These are phyloP conservation scores for Siniperca chuatsi DNA, from an alignment of 2,113 vertebrate species.

Conservation along the genomic window DNA sequence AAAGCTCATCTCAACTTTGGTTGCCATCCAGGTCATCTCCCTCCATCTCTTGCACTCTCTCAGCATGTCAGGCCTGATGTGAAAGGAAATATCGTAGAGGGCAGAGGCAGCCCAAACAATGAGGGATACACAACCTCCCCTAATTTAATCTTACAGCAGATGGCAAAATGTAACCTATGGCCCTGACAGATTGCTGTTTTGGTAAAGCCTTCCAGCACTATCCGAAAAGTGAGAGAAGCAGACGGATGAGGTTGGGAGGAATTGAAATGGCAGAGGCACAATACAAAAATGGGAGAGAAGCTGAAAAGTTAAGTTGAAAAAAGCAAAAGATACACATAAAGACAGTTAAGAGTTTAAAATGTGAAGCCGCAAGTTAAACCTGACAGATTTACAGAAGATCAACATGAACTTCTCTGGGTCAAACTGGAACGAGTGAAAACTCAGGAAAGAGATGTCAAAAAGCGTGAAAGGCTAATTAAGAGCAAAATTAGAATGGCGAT, in stretches of 20 bases:
- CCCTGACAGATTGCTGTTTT: constrained; percentile 85
- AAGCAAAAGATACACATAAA: background rate
- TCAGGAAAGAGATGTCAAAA: constrained; percentile 63
- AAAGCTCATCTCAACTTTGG: constrained; percentile 67
- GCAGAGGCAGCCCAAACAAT: constrained; percentile 78
- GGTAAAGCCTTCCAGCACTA: constrained; percentile 78
- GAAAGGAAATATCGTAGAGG: constrained; percentile 65
- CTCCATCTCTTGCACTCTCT: constrained; percentile 40
- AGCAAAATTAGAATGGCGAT: constrained; percentile 33
- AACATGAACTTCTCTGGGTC: constrained; percentile 63
- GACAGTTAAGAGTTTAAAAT: constrained; percentile 37
- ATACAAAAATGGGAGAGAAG: constrained; percentile 42
- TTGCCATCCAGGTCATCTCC: constrained; percentile 60
- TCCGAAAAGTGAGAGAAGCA: constrained; percentile 51
- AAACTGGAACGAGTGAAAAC: constrained; percentile 33
- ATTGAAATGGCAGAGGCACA: constrained; percentile 33
- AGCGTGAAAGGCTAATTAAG: constrained; percentile 69
- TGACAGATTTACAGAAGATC: constrained; percentile 58
- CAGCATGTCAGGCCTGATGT: constrained; percentile 56
- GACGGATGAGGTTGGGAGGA: constrained; percentile 54
- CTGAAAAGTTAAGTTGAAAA: constrained; percentile 12
- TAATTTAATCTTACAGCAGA: constrained; percentile 83
- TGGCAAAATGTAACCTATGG: constrained; percentile 83
- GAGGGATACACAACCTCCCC: constrained; percentile 67
- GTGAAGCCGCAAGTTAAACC: constrained; percentile 44